Evolutionary conservation across 2,113 vertebrate genomes (phyloP).

Genomic region (Coptodon bakossiorum): DNA sequence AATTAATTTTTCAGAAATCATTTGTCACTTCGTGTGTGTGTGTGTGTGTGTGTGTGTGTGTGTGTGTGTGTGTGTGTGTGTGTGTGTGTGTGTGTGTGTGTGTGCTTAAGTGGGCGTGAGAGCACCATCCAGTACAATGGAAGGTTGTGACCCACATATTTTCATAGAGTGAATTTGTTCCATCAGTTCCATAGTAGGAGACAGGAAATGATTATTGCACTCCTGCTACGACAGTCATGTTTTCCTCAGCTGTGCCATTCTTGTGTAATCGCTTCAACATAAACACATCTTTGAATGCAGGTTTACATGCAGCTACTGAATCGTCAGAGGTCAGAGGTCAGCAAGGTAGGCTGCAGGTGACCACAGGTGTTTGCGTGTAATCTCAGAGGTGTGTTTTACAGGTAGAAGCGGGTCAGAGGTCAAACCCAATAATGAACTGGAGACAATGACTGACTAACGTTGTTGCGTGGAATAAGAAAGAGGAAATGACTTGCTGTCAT

Average conservation of each 20-base stretch:
- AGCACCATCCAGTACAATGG: background rate
- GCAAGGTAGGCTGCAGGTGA: background rate
- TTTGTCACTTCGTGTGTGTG: too few relatives aligned
- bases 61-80: background rate
- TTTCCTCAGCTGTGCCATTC: background rate
- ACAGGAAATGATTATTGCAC: constrained; percentile 2
- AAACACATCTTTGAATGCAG: background rate
- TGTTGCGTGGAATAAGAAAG: background rate
- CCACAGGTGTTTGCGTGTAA: background rate
- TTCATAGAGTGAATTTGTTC: constrained; percentile 17
- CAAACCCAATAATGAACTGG: background rate
- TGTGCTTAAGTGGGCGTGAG: background rate
- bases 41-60: background rate
- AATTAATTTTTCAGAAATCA: too few relatives aligned
- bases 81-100: background rate
- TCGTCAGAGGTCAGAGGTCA: background rate
- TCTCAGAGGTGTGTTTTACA: constrained; percentile 5
- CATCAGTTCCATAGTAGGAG: background rate
- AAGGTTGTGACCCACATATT: constrained; percentile 28
- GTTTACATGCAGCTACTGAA: background rate
- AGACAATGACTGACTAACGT: background rate
- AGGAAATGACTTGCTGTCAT: background rate
- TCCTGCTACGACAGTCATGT: background rate
- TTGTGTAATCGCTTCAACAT: background rate
- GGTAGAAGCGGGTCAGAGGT: background rate